Base-by-base conservation (phyloP, 2,113 vertebrate species). In the Serilophus lunatus region DNA sequence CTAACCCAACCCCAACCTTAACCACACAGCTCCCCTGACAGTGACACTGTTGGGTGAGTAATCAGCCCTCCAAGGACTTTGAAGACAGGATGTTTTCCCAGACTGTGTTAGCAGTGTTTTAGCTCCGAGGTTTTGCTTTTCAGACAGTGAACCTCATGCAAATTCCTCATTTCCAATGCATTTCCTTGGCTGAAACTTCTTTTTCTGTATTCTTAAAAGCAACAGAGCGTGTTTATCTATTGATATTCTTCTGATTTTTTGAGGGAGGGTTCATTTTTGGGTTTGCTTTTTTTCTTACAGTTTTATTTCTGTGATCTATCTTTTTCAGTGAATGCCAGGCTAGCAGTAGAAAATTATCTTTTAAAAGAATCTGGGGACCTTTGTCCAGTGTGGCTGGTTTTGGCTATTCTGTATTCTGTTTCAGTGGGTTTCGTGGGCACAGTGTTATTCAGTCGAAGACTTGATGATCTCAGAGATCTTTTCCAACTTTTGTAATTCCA, bases 181-280 rank as follows among this genome's bases (percentile, higher is more conserved):
- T 82, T 82, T 93, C 13, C 24, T 63, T 15, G 7, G 8, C 45
- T 88, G 59, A 65, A 72, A 53, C 7, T 22, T 85, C 26, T 9
- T 76, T 56, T 76, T 38, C 44, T 68, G 8, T 77, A 18, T 68
- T 76, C 40, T 83, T 69, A 51, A 76, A 82, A 69, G 24, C 38
- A 72, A 13, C 10, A 19, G 2, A 64, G 2, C 5, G 68, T 14
- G 13, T 71, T 68, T 49, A 2, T 16, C 57, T 50, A 18, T 25
- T 71, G 18, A 35, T 60, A 4, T 38, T 49, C n/a, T 51, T 63
- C 18, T 35, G 31, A 19, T 45, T 74, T 8, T n/a, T 54, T 8
- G 28, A 22, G n/a, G 4, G 3, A 4, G 31, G 5, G 3, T 3
- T 87, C 56, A 16, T 1, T 56, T 44, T 6, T 29, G 9, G 0